These are phyloP conservation scores for Chitala chitala DNA, from an alignment of 2,113 vertebrate species.

Conservation along the genomic window DNA sequence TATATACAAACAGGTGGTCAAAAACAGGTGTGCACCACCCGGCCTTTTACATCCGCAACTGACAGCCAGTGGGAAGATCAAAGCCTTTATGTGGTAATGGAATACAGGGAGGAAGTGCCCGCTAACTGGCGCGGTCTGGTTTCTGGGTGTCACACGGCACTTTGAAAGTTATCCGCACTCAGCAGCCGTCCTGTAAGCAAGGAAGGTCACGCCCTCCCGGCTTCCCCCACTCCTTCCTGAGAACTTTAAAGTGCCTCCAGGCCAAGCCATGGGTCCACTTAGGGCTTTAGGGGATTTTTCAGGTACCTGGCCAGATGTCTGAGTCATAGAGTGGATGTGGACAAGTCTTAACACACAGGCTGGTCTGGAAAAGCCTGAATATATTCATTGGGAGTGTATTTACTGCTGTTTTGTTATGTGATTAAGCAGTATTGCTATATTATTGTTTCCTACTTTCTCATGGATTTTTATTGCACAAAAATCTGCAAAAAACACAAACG, in stretches of 20 bases:
- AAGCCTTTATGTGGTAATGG: constrained; percentile 5
- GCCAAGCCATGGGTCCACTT: neutral
- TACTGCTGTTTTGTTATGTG: no score
- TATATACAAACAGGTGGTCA: no score
- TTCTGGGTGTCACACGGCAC: neutral
- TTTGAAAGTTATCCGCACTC: constrained; percentile 1
- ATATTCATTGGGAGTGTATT: no score
- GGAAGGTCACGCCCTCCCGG: neutral
- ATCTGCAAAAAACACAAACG: no score
- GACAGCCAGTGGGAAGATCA: constrained; percentile 8
- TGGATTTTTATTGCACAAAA: no score
- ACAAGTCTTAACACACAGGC: no score
- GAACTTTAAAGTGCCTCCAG: no score
- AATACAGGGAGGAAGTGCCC: constrained; percentile 8
- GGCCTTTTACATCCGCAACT: neutral
- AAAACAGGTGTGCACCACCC: no score
- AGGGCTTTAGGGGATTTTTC: neutral
- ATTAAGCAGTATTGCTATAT: no score
- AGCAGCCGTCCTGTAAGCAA: constrained; percentile 15
- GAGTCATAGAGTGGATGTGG: neutral
- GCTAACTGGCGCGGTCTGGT: constrained; percentile 10
- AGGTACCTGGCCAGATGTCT: neutral
- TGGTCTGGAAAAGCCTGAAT: neutral
- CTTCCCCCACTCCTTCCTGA: neutral
- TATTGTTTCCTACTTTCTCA: no score